These are phyloP conservation scores for Pristionchus japonicus DNA, from an alignment of 2,888 invertebrate species.

Conservation along the genomic window DNA sequence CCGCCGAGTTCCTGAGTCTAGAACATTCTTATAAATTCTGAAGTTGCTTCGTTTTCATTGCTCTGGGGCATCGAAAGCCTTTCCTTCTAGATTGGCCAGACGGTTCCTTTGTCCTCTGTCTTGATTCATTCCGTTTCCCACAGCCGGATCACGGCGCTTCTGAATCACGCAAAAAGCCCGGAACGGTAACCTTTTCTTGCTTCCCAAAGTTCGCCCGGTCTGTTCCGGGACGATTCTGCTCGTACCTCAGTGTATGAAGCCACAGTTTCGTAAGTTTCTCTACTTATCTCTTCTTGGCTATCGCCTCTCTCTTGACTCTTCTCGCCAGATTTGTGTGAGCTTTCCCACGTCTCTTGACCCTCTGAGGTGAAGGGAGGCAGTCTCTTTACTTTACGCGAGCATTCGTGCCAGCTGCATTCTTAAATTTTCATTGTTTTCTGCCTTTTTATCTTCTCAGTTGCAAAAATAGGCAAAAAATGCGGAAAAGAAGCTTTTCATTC, in stretches of 20 bases:
- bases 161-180: background rate
- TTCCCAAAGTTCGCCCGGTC: background rate
- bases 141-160: background rate
- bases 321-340: background rate
- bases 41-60: too few species aligned
- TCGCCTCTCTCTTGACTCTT: background rate
- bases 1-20: background rate
- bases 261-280: too few species aligned
- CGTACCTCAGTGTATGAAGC: background rate
- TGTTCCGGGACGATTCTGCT: background rate
- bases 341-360: constrained; percentile 34
- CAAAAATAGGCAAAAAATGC: too few species aligned
- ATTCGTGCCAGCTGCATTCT: background rate
- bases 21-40: too few species aligned
- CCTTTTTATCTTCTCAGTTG: too few species aligned
- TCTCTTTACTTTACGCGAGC: background rate
- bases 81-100: too few species aligned
- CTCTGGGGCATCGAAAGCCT: too few species aligned
- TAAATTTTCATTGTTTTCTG: too few species aligned
- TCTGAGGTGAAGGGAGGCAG: background rate
- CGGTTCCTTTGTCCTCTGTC: too few species aligned
- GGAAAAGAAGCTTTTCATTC: too few species aligned
- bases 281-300: background rate
- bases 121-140: background rate
- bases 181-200: background rate